Conservation (phyloP, 2,113 vertebrate genomes). For the Spilogale gracilis region DNA sequence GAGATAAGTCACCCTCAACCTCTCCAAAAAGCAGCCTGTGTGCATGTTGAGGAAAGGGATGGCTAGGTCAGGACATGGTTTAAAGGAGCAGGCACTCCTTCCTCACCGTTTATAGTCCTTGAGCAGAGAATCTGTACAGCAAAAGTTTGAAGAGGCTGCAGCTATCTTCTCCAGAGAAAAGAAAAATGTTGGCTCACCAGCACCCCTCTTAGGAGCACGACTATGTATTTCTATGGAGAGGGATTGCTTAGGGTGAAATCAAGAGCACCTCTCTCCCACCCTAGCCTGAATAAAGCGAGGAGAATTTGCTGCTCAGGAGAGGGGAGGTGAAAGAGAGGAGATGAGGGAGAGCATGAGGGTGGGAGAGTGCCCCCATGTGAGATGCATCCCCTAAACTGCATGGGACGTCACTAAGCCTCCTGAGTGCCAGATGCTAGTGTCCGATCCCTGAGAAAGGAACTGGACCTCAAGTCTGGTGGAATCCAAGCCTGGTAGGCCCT, state of each 20-base stretch:
- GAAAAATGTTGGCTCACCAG: background rate
- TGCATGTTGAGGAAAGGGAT: background rate
- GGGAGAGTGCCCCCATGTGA: too few relatives aligned
- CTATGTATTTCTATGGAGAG: fast-evolving
- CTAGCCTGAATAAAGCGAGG: fast-evolving
- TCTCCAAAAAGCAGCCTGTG: background rate
- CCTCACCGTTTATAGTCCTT: background rate
- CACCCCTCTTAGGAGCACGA: background rate
- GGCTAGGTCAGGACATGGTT: background rate
- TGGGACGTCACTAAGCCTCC: background rate
- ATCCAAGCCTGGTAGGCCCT: background rate
- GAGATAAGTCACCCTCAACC: background rate
- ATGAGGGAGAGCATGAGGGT: too few relatives aligned
- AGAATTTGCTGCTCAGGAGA: background rate
- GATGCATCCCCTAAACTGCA: background rate
- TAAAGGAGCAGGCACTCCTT: background rate
- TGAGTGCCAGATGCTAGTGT: too few relatives aligned
- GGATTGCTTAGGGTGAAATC: background rate
- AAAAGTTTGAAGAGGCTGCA: background rate
- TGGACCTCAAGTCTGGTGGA: background rate
- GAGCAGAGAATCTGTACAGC: background rate
- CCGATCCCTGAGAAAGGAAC: background rate
- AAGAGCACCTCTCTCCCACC: background rate
- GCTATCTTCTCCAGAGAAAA: background rate
- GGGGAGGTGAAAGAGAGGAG: background rate